These are phyloP conservation scores for Limnephilus lunatus DNA, from an alignment of 2,888 invertebrate species.

Conservation along the genomic window DNA sequence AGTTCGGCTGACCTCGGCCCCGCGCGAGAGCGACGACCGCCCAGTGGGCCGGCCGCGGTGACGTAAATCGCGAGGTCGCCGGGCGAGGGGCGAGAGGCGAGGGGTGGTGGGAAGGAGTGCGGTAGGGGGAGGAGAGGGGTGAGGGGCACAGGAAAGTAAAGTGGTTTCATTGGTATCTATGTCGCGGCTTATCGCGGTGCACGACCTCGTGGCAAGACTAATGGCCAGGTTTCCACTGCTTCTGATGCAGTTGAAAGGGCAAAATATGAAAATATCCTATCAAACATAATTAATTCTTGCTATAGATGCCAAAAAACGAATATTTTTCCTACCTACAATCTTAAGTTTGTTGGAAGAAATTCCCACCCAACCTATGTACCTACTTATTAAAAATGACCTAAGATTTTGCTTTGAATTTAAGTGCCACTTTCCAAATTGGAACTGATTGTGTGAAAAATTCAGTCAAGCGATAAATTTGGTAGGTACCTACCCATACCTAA, in stretches of 20 bases:
- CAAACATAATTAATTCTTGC: no score
- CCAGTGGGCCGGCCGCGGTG: constrained; percentile 61
- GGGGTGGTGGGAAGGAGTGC: not conserved
- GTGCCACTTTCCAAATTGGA: no score
- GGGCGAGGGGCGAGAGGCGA: not conserved
- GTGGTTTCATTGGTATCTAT: constrained; percentile 23
- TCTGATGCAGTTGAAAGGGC: not conserved
- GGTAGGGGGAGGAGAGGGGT: not conserved
- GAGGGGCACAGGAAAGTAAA: not conserved
- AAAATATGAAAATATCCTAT: not conserved
- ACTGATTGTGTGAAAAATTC: no score
- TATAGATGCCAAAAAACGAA: no score
- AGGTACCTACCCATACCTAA: no score
- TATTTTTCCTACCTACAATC: no score
- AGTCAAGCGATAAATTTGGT: no score
- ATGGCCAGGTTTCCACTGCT: not conserved
- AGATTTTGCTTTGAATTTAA: no score
- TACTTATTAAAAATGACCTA: no score
- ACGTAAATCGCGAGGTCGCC: constrained; percentile 58
- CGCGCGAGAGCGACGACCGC: constrained; percentile 63
- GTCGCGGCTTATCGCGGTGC: constrained; percentile 21
- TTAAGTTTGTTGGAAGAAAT: no score
- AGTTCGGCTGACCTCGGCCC: constrained; percentile 61
- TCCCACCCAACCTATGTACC: no score
- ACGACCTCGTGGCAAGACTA: not conserved